Evolutionary conservation across 2,113 vertebrate genomes (phyloP), one percentile per base, ranked within the genome.

Genomic region (Heloderma charlesbogerti): DNA sequence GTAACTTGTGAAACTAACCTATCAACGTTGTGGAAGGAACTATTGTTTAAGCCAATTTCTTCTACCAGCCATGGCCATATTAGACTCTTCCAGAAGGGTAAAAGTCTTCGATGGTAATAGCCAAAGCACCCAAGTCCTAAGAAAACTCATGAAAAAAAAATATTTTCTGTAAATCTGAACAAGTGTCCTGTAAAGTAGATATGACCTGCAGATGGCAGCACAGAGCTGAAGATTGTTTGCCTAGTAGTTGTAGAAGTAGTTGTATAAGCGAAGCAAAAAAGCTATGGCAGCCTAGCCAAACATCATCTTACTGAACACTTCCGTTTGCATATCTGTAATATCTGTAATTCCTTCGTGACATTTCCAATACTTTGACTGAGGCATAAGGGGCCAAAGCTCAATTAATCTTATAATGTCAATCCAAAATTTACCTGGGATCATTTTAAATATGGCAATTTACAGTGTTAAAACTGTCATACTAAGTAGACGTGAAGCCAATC

Each of bases 201-300:
- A 18, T 43, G 89, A 60, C 82, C 96, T 94, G 92, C 92, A 96
- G 96, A 86, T 95, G 96, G 95, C 96, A 92, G 93, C 43, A 9
- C 89, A 89, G 92, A 95, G 57, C 94, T 7, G 93, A 89, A 1
- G 74, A 92, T 78, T 71, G 22, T 12, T 20, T 20, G 2, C 2
- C 34, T 74, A 0, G 37, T 2, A 1, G 43, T 10, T 0, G 0
- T 0, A 0, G 79, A 37, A 84, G 63, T 79, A n/a, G n/a, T 63
- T 0, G 40, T n/a, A n/a, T 20, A 1, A 0, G 0, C 43, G 0
- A 60, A 75, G 0, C 25, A 60, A 9, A 27, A 69, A 16, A 2
- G 0, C 0, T 34, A 2, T 0, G 0, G 3, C 67, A 31, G 63
- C 60, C 3, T 27, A 7, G 1, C 1, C 8, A 0, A 1, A 74